These are phyloP conservation scores for Phocides pigmalion DNA, from an alignment of 1,140 invertebrate genomes.

Conservation along the genomic window DNA sequence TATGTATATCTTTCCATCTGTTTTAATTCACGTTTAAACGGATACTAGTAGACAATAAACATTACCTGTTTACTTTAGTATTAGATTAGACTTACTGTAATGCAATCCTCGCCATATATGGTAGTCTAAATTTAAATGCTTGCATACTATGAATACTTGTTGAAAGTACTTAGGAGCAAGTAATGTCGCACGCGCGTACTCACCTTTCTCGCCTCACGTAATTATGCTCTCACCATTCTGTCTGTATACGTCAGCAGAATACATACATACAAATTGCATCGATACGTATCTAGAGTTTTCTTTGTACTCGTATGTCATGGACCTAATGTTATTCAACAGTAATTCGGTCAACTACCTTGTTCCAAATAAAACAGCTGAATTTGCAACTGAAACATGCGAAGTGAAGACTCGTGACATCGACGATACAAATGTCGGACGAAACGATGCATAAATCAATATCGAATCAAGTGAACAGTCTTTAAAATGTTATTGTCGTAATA, in stretches of 20 bases:
- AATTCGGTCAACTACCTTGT: constrained; percentile 56
- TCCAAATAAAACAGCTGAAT: constrained; percentile 54
- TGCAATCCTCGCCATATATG: too few species aligned
- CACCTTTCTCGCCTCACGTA: background rate
- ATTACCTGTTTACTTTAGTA: too few species aligned
- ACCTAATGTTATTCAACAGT: constrained; percentile 41
- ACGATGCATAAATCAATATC: background rate
- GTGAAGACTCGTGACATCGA: constrained; percentile 39
- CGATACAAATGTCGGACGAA: background rate
- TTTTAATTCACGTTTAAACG: too few species aligned
- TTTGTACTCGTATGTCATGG: background rate
- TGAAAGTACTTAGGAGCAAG: background rate
- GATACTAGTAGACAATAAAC: too few species aligned
- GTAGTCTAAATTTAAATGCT: too few species aligned
- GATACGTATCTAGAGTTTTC: background rate
- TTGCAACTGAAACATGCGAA: constrained; percentile 52
- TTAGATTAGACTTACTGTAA: too few species aligned
- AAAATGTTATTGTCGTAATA: too few species aligned
- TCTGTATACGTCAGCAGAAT: background rate
- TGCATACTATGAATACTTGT: too few species aligned
- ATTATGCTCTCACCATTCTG: background rate
- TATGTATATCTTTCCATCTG: too few species aligned
- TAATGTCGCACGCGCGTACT: background rate
- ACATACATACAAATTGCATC: background rate
- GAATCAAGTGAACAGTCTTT: too few species aligned